These are phyloP conservation scores for Oncorhynchus tshawytscha DNA, from an alignment of 2,113 vertebrate species.

Conservation along the genomic window DNA sequence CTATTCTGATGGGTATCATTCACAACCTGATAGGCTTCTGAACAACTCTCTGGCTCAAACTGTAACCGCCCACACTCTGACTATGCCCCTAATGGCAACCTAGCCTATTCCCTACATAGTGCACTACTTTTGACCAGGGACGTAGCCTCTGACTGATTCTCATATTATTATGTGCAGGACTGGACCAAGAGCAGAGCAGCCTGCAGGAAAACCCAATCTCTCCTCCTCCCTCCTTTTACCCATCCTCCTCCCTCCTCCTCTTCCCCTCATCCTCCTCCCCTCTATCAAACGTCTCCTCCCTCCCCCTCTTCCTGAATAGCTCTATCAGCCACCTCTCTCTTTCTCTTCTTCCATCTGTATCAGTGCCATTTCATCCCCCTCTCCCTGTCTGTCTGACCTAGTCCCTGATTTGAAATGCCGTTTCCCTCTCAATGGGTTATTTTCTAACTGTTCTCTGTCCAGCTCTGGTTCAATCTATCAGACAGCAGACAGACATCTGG, in stretches of 20 bases:
- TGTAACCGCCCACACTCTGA: slow-evolving; percentile 31
- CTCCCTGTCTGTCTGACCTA: not conserved
- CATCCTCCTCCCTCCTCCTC: too few relatives aligned
- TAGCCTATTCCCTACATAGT: not conserved
- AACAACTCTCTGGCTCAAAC: slow-evolving; percentile 44
- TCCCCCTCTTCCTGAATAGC: not conserved
- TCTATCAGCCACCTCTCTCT: not conserved
- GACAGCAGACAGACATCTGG: too few relatives aligned
- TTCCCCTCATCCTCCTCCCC: not conserved
- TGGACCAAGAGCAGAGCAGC: slow-evolving; percentile 8
- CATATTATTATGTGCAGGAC: slow-evolving; percentile 27
- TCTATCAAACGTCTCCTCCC: not conserved
- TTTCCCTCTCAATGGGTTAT: too few relatives aligned
- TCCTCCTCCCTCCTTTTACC: not conserved
- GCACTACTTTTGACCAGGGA: slow-evolving; percentile 23
- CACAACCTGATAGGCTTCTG: slow-evolving; percentile 55
- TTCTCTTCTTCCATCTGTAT: not conserved
- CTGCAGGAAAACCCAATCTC: slow-evolving; percentile 5
- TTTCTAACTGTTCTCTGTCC: too few relatives aligned
- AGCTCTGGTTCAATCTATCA: too few relatives aligned
- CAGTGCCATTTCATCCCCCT: not conserved
- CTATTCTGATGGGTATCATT: slow-evolving; percentile 55
- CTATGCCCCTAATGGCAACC: not conserved
- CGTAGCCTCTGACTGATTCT: slow-evolving; percentile 12
- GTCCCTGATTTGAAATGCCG: too few relatives aligned